A percentile compares a stretch with the other conserved stretches of the same genome.
Evolutionary conservation across 1,140 invertebrate genomes (phyloP).

Genomic region (Andrena cerasifolii): DNA sequence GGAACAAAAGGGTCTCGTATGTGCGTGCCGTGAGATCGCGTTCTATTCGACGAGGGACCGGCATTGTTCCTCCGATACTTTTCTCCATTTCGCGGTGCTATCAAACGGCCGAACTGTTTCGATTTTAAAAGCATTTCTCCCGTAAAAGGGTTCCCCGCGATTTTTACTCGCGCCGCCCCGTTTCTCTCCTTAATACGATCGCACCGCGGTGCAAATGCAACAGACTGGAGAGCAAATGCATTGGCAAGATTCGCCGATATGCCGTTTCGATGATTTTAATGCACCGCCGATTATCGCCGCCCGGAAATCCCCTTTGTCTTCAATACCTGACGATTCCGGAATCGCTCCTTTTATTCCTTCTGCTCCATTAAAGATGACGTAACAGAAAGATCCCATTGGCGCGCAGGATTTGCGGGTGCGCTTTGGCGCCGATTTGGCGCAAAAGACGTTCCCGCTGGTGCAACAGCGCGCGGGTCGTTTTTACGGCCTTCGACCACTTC

Average conservation of each 20-base stretch:
- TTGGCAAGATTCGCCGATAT: slow-evolving; percentile 53
- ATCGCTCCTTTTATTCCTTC: slow-evolving; percentile 26
- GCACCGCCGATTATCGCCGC: slow-evolving; percentile 49
- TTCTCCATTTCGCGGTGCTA: not conserved
- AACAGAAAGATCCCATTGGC: slow-evolving; percentile 33
- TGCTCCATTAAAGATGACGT: slow-evolving; percentile 49
- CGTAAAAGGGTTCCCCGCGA: slow-evolving; percentile 31
- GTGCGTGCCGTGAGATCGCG: not conserved
- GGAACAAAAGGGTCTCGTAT: too few species aligned
- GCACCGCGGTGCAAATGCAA: slow-evolving; percentile 35
- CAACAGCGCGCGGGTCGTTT: too few species aligned
- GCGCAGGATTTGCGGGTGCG: too few species aligned
- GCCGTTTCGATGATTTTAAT: slow-evolving; percentile 63
- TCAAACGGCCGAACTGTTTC: slow-evolving; percentile 11
- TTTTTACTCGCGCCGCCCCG: slow-evolving; percentile 39
- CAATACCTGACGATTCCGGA: slow-evolving; percentile 22
- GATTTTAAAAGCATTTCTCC: slow-evolving; percentile 52
- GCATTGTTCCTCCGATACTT: not conserved
- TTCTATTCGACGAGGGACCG: not conserved
- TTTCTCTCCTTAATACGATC: slow-evolving; percentile 45
- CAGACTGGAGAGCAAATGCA: slow-evolving; percentile 32
- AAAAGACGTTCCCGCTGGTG: not conserved
- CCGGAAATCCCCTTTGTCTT: slow-evolving; percentile 33
- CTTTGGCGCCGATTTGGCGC: slow-evolving; percentile 25
- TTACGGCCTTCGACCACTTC: too few species aligned